Base-by-base conservation (phyloP, 2,113 vertebrate genomes). In the Cygnus buccinator region DNA sequence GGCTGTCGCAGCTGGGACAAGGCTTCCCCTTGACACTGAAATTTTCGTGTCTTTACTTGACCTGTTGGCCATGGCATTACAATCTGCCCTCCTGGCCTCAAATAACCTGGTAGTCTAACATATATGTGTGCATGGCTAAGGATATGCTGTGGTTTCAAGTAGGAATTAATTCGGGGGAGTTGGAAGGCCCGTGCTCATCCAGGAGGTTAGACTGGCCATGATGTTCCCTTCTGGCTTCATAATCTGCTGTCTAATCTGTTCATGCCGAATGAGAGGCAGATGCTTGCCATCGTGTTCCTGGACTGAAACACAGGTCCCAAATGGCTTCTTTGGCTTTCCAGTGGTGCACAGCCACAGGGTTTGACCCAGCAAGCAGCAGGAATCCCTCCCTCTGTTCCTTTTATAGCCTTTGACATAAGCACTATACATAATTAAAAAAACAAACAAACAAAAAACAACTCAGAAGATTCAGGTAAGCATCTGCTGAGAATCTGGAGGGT, bases 91-190 rank as follows among this genome's bases (percentile, higher is more conserved):
- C 9, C 68, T 82, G 80, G 77, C 86, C 93, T 96, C 44, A 76
- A 76, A 86, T 0, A 7, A 89, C 96, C 70, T 82, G 70, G 59
- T 48, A 76, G 41, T 55, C 67, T 87, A 2, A 87, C 72, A 10
- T 48, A 20, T 28, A 58, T 77, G 50, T 44, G 7, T 6, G 23
- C 0, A 2, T 66, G 74, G 62, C 84, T 85, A 84, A 89, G 62
- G 87, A 31, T 91, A 62, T 1, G 0, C 66, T 48, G 66, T 57
- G 82, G 35, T 70, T 94, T 83, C 58, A 62, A 91, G 67, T 23
- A 35, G 55, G 74, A 93, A 85, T 96, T 96, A 95, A 90, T 90
- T 93, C 93, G 33, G 11, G 3, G 63, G 63, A 88, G 78, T 63
- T 1, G 41, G 14, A 54, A 55, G 58, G 82, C 37, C 63, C 0